Base-by-base conservation (phyloP, 1,140 invertebrate genomes). In the Drosophila setifemur region DNA sequence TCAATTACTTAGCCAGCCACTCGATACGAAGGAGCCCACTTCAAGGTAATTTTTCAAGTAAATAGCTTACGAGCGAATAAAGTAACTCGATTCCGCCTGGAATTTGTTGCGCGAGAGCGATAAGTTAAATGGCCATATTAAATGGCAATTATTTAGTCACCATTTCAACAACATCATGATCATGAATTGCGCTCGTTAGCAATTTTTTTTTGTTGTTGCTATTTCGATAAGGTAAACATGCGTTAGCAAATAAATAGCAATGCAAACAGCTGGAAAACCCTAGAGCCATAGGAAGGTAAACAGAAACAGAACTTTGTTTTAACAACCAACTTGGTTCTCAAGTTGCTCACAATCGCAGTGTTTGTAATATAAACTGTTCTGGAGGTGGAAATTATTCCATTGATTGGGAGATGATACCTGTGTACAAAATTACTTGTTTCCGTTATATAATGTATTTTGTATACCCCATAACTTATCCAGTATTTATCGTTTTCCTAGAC, bases 121-220 rank as follows among this genome's bases (percentile, higher is more conserved):
- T 71, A 73, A 60, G 43, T 61, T 69, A 31, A 67, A 69, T 61
- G 26, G 60, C 29, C 47, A 31, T 67, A 58, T 67, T 71, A 57
- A 63, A 61, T 33, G 45, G 19, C 58, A 79, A 75, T 79, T 75
- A 81, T 52, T 43, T 21, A 60, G 33, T 73, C 45, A 78, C 71
- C 55, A 58, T 44, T 35, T 11, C 37, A 9, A 21, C 47, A 42
- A 11, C 40, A 23, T 28, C 58, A 63, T 55, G 52, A 21, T 21
- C 33, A 28, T 14, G 44, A 70, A 70, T 40, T 23, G 39, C n/a
- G n/a, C 50, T 67, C 47, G 64, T 66, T 64, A 63, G 57, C 57
- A 48, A n/a, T n/a, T n/a, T n/a, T n/a, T n/a, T n/a, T n/a, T n/a
- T n/a, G 57, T n/a, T 39, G 23, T 28, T 35, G 28, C 31, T 23